A percentile compares a stretch with the other conserved stretches of the same genome.
Evolutionary conservation across 2,888 invertebrate species (phyloP).

Genomic region (Sesia bembeciformis): DNA sequence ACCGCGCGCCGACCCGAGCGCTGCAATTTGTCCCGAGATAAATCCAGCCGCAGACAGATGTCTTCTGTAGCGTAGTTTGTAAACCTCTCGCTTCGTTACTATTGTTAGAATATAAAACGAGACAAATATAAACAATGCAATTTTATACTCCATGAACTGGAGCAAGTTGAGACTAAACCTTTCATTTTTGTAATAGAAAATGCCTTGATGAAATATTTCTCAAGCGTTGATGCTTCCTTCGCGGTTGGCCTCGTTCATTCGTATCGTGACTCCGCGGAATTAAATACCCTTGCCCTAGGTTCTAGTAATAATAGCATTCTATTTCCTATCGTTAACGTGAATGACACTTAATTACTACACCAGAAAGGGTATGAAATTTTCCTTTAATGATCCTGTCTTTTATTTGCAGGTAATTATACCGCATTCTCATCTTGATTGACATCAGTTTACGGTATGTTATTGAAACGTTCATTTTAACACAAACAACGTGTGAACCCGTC

Average conservation of each 20-base stretch:
- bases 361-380: not conserved
- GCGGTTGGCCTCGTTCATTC: not conserved
- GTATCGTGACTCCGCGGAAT: not conserved
- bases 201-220: not conserved
- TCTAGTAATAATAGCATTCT: not conserved
- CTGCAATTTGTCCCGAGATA: constrained; percentile 65
- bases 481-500: constrained; percentile 28
- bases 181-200: not conserved
- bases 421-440: constrained; percentile 20
- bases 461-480: constrained; percentile 32
- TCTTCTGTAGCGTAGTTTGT: constrained; percentile 39
- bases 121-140: constrained; percentile 1
- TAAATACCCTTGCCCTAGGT: not conserved
- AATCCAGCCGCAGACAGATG: constrained; percentile 61
- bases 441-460: constrained; percentile 38
- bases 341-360: not conserved
- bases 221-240: not conserved
- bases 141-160: not conserved
- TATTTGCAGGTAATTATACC: constrained; percentile 28
- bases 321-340: not conserved
- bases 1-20: constrained; percentile 14
- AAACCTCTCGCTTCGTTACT: constrained; percentile 24
- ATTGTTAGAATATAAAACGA: constrained; percentile 4
- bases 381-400: constrained; percentile 6
- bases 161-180: not conserved